Percentiles rank a stretch among this genome's conserved stretches.
Conservation (phyloP, 2,113 vertebrate genomes). For the Petrocephalus microphthalmus region DNA sequence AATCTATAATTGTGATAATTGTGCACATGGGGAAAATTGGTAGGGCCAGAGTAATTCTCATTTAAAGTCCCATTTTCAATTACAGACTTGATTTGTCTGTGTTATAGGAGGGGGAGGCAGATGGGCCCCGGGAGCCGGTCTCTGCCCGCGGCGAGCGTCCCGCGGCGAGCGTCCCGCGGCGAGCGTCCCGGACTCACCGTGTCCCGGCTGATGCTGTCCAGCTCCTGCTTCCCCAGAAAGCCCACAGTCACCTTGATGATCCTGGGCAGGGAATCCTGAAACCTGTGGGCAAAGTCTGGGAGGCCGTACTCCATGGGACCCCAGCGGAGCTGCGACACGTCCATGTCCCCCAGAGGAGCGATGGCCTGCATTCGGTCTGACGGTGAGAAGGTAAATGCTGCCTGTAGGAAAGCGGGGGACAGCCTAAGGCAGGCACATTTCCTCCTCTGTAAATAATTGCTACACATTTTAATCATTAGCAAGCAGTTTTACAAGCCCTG, state of each 20-base stretch:
- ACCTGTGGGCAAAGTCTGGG: neutral
- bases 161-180: neutral
- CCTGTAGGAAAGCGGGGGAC: neutral
- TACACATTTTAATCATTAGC: neutral
- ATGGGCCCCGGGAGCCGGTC: neutral
- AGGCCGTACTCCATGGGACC: neutral
- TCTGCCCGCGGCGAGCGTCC: neutral
- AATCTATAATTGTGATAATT: neutral
- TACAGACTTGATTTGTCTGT: neutral
- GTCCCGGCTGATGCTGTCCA: constrained; percentile 8
- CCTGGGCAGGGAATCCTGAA: neutral
- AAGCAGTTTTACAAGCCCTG: neutral
- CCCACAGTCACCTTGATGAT: neutral
- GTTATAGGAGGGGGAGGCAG: neutral
- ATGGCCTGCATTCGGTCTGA: neutral
- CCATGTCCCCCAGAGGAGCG: neutral
- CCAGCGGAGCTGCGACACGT: neutral
- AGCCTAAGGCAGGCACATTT: neutral
- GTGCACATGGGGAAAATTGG: neutral
- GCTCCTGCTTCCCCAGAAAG: constrained; percentile 11
- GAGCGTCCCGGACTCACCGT: neutral
- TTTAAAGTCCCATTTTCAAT: neutral
- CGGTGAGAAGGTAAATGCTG: neutral
- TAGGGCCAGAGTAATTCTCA: neutral
- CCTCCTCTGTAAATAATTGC: neutral